Conservation (phyloP, 2,797 vertebrate species). For the Nannoperca obscura region DNA sequence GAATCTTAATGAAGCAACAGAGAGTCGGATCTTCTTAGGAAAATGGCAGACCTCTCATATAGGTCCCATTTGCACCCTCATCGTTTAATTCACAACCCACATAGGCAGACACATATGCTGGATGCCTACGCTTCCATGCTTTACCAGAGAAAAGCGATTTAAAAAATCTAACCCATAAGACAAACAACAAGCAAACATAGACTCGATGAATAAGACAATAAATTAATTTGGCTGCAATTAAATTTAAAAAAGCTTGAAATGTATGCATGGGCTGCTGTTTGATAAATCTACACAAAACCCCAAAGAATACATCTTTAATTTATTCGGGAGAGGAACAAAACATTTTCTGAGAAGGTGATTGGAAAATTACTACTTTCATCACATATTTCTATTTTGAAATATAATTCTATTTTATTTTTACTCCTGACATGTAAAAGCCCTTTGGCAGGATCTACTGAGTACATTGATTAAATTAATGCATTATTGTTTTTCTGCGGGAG, state of each 20-base stretch:
- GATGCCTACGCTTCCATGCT: not conserved
- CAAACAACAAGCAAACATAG: not conserved
- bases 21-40: slow-evolving; percentile 35
- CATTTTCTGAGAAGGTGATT: not conserved
- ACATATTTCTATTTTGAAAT: not conserved
- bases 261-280: not conserved
- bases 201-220: not conserved
- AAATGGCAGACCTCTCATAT: slow-evolving; percentile 23
- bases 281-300: not conserved
- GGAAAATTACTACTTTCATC: slow-evolving; percentile 1
- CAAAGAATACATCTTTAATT: not conserved
- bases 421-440: not conserved
- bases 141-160: not conserved
- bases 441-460: not conserved
- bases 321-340: not conserved
- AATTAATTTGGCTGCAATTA: not conserved
- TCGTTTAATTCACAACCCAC: slow-evolving; percentile 41
- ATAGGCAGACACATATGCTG: slow-evolving; percentile 25
- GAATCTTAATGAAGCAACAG: slow-evolving; percentile 38
- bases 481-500: slow-evolving; percentile 16
- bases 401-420: slow-evolving; percentile 1
- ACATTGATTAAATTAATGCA: slow-evolving; percentile 31
- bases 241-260: not conserved
- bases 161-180: not conserved
- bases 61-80: slow-evolving; percentile 23